Conservation (phyloP, 2,888 invertebrate genomes). For the Lycophotia porphyrea region DNA sequence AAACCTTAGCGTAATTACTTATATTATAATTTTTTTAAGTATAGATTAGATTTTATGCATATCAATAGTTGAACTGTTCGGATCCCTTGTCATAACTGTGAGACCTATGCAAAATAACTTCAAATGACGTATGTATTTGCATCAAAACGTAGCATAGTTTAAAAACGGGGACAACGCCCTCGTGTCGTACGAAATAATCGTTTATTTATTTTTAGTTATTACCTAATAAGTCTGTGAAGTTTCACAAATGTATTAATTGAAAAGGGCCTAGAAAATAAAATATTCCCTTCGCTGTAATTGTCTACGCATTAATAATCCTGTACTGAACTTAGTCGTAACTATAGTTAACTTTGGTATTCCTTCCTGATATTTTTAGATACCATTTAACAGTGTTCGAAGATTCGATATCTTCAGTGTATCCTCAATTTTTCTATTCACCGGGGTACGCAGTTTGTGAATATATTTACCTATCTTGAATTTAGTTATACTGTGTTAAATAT, state of each 20-base stretch:
- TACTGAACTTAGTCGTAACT: background rate
- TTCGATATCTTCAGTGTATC: background rate
- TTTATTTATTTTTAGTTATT: background rate
- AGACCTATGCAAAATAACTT: background rate
- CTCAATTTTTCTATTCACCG: conserved; percentile 12
- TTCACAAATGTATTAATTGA: background rate
- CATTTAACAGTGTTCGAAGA: background rate
- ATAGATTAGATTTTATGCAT: conserved; percentile 14
- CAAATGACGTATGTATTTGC: background rate
- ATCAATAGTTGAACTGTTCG: conserved; percentile 5
- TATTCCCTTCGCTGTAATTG: background rate
- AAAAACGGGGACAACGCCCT: background rate
- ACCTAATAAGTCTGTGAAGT: background rate
- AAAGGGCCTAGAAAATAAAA: background rate
- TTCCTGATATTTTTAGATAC: conserved; percentile 18
- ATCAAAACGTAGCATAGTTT: background rate
- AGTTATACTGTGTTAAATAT: conserved; percentile 4
- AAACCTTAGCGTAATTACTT: background rate
- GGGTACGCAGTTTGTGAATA: conserved; percentile 9
- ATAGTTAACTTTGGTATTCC: background rate
- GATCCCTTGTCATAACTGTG: background rate
- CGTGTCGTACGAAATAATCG: background rate
- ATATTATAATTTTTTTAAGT: background rate
- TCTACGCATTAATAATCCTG: background rate
- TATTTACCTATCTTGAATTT: conserved; percentile 5